These are phyloP conservation scores for Chironomus tepperi DNA, from an alignment of 1,140 invertebrate genomes.

Conservation along the genomic window DNA sequence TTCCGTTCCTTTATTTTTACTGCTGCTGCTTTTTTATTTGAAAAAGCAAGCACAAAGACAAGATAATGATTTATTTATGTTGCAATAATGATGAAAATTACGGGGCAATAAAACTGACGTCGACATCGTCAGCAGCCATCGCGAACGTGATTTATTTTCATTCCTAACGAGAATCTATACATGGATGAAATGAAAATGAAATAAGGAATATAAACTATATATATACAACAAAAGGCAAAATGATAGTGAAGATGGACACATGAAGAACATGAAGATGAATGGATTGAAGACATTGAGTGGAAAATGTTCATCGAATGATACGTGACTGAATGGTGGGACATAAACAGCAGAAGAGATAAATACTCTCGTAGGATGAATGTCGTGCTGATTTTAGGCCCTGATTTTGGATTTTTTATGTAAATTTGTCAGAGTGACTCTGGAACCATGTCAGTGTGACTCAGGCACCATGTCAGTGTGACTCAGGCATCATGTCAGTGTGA, in stretches of 20 bases:
- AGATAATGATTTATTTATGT: conserved; percentile 4
- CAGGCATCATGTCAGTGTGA: no score
- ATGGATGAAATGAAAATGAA: no score
- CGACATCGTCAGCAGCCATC: neutral
- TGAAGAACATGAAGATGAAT: neutral
- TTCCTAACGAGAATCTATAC: neutral
- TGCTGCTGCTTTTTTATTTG: neutral
- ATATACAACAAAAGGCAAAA: no score
- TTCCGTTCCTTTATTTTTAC: neutral
- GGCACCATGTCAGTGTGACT: no score
- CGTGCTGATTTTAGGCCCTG: no score
- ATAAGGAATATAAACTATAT: no score
- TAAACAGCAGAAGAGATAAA: no score
- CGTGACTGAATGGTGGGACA: neutral
- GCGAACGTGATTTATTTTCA: conserved; percentile 2
- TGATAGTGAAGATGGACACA: no score
- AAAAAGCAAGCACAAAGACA: neutral
- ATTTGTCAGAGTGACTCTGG: no score
- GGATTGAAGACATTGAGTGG: conserved; percentile 1
- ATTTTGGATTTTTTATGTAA: no score
- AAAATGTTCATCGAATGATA: conserved; percentile 3
- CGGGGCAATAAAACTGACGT: neutral
- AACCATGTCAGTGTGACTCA: no score
- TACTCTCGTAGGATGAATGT: no score
- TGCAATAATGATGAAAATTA: conserved; percentile 4